Base-by-base conservation (phyloP, 1,140 invertebrate species). In the Eurosta solidaginis region DNA sequence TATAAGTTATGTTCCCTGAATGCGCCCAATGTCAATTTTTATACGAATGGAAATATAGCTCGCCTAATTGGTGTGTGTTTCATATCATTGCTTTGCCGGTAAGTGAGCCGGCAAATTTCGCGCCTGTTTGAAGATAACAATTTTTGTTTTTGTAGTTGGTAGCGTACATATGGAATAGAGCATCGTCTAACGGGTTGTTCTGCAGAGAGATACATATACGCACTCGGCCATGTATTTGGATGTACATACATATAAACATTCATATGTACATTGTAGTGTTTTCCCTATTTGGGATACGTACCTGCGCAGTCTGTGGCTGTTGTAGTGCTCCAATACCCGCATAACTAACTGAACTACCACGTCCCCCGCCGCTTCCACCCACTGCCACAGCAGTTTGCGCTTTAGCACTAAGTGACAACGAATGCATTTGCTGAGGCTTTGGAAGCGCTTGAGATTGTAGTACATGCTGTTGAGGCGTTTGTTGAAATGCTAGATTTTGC, bases 401-500 rank as follows among this genome's bases (percentile, higher is more conserved):
- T 45, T 77, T 78, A 49, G 42, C 74, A 42, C 54, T 76, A 33
- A 78, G 74, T 63, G 78, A 73, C 73, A 45, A 59, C 47, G 78
- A 45, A 63, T 75, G 74, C 73, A 78, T 75, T 75, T 59, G 74
- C 74, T 75, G 78, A 75, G 75, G 78, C 52, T 78, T 75, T 44
- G 68, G 36, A 17, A 68, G n/a, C n/a, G 36, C 33, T 20, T 68
- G n/a, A 44, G 68, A 44, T 76, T 44, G n/a, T 68, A 45, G 81
- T 79, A 81, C 59, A 36, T 76, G 77, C 77, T 79, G 79, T 59
- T 80, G 76, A 42, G 33, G 42, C n/a, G 59, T 25, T 25, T 59
- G 17, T 14, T 12, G 29, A 29, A 6, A 54, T 9, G 50, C 20
- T 42, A 17, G 52, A 22, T 33, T 36, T 59, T 45, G 33, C 12